Conservation (phyloP, 1,140 invertebrate species). For the Drosophila tropicalis region DNA sequence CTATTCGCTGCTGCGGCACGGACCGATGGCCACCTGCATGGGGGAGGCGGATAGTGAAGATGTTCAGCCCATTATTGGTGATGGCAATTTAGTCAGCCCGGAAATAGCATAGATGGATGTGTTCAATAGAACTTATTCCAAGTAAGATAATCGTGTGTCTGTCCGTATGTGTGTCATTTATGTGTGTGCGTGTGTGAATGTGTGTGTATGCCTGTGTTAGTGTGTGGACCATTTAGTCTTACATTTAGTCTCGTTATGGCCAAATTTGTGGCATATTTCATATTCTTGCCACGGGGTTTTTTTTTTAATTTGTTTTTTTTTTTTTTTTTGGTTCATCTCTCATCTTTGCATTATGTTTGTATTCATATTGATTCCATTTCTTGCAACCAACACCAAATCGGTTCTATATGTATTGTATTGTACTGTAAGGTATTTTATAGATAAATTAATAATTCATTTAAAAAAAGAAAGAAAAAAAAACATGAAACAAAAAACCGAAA, state of each 20-base stretch:
- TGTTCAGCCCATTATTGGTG: slow-evolving; percentile 68
- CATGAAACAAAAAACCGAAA: not conserved
- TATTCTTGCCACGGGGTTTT: slow-evolving; percentile 51
- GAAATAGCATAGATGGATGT: slow-evolving; percentile 46
- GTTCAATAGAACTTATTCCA: slow-evolving; percentile 24
- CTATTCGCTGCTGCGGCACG: slow-evolving; percentile 84
- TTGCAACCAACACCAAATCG: slow-evolving; percentile 69
- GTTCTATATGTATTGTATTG: slow-evolving; percentile 58
- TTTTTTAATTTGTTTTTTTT: slow-evolving; percentile 35
- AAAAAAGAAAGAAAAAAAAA: not conserved
- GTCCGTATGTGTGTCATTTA: not conserved
- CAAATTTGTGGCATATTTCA: slow-evolving; percentile 70
- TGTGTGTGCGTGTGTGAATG: slow-evolving; percentile 10
- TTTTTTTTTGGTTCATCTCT: slow-evolving; percentile 32
- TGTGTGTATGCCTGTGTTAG: slow-evolving; percentile 18
- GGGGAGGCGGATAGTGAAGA: slow-evolving; percentile 62
- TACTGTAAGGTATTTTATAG: slow-evolving; percentile 35
- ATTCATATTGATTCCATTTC: slow-evolving; percentile 40
- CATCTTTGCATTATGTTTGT: slow-evolving; percentile 21
- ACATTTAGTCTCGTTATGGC: slow-evolving; percentile 63
- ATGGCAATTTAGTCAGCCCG: slow-evolving; percentile 32
- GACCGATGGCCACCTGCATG: slow-evolving; percentile 63
- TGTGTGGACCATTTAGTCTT: slow-evolving; percentile 24
- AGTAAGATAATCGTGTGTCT: not conserved
- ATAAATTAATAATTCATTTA: slow-evolving; percentile 28